Evolutionary conservation across 2,113 vertebrate genomes (phyloP).

Genomic region (Leucosticte australis): DNA sequence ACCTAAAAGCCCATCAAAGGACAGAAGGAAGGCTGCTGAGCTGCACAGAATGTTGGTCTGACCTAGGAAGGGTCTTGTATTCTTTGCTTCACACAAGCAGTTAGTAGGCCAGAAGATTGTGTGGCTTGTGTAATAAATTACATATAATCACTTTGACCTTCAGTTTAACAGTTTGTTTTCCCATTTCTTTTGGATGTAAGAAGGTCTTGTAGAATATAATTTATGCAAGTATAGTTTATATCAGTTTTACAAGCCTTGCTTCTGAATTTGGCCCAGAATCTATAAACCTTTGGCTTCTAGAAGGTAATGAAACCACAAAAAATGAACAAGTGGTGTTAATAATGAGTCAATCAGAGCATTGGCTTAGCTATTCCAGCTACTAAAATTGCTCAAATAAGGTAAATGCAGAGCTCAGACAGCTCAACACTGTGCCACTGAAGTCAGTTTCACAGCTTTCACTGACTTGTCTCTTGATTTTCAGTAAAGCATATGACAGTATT

Average conservation of each 20-base stretch:
- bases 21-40: background rate
- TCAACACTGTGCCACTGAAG: background rate
- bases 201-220: background rate
- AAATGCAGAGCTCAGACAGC: background rate
- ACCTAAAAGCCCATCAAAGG: background rate
- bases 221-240: background rate
- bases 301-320: conserved; percentile 29
- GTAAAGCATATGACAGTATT: background rate
- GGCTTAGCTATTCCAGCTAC: background rate
- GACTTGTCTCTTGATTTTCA: conserved; percentile 9
- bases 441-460: background rate
- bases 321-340: background rate
- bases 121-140: background rate
- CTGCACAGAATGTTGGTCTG: background rate
- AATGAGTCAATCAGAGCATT: conserved; percentile 16
- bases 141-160: background rate
- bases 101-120: background rate
- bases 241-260: background rate
- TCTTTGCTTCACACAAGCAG: background rate
- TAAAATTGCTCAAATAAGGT: background rate
- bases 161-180: background rate
- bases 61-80: background rate
- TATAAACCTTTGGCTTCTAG: conserved; percentile 17
- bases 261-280: conserved; percentile 24
- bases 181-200: background rate